A percentile compares a stretch with the other conserved stretches of the same genome.
Evolutionary conservation across 2,113 vertebrate species (phyloP).

Genomic region (Sapayoa aenigma): DNA sequence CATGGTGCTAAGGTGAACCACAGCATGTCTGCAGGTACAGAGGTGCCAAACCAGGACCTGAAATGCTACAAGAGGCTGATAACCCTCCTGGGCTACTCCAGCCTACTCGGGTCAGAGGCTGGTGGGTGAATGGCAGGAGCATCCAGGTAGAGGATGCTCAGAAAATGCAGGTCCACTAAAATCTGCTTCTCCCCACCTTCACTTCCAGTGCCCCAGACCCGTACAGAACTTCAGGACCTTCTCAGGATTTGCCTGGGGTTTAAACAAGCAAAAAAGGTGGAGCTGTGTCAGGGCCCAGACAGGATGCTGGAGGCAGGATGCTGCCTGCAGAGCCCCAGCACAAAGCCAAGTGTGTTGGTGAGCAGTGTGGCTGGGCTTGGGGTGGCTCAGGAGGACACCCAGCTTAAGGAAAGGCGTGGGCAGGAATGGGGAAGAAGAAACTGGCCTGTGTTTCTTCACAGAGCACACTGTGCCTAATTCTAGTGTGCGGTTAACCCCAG

Average conservation of each 20-base stretch:
- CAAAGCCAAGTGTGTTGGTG: accelerated
- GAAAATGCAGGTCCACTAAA: neutral
- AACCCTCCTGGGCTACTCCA: neutral
- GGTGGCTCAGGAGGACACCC: neutral
- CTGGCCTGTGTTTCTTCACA: neutral
- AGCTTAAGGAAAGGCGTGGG: neutral
- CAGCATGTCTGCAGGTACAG: neutral
- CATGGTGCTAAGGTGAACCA: neutral
- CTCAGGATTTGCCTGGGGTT: neutral
- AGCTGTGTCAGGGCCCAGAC: neutral
- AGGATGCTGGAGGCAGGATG: neutral
- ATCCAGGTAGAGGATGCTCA: neutral
- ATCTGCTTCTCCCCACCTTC: neutral
- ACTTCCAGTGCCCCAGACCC: neutral
- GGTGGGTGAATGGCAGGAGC: neutral
- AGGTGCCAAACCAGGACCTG: neutral
- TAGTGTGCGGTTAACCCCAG: neutral
- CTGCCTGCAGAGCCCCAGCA: neutral
- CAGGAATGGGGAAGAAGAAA: neutral
- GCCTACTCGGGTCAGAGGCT: neutral
- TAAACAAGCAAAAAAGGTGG: neutral
- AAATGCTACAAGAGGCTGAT: neutral
- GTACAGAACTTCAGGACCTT: neutral
- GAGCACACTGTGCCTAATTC: neutral
- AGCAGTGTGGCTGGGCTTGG: neutral